Evolutionary conservation across 2,113 vertebrate genomes (phyloP).

Genomic region (Zonotrichia leucophrys): DNA sequence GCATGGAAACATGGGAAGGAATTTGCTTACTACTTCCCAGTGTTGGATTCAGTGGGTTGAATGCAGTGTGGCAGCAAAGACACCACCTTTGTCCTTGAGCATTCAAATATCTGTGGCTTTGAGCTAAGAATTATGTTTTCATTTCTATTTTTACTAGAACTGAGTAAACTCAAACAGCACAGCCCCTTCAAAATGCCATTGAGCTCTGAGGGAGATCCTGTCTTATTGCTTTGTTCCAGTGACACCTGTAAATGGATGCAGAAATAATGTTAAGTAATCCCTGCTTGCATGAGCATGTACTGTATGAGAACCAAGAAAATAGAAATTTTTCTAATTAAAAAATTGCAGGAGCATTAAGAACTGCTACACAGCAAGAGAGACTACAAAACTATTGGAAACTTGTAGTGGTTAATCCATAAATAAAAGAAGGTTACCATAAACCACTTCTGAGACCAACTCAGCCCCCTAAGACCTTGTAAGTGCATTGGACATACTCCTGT

Average conservation of each 20-base stretch:
- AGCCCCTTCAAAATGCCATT: neutral
- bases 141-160: neutral
- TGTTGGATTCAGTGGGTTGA: neutral
- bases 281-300: neutral
- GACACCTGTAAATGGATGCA: neutral
- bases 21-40: neutral
- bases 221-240: neutral
- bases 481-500: neutral
- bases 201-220: neutral
- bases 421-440: neutral
- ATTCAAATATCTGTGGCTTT: neutral
- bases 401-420: neutral
- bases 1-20: neutral
- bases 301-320: neutral
- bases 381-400: neutral
- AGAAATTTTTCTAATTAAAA: neutral
- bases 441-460: neutral
- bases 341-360: neutral
- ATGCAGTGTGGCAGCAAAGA: neutral
- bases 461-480: neutral
- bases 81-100: neutral
- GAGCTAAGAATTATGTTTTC: neutral
- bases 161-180: neutral
- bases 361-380: neutral
- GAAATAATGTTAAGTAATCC: neutral